Conservation (phyloP, 2,113 vertebrate species). For the Podarcis muralis region DNA sequence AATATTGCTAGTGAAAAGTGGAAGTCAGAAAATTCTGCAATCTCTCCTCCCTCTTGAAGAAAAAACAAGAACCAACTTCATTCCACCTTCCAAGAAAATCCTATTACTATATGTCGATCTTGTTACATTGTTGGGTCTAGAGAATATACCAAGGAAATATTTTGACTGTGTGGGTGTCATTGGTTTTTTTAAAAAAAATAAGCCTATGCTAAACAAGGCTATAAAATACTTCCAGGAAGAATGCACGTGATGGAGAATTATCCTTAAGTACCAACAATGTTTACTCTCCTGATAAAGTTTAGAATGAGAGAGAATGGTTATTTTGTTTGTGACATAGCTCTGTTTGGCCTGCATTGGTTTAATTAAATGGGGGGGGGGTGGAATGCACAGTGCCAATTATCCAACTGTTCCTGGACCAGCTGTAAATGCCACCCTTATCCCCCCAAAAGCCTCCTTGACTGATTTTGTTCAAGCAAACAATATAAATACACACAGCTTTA, state of each 20-base stretch:
- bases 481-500: background rate
- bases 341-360: background rate
- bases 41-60: background rate
- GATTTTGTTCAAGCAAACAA: background rate
- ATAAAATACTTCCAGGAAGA: background rate
- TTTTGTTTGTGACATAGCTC: background rate
- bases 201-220: background rate
- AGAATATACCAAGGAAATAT: background rate
- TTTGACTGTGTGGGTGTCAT: background rate
- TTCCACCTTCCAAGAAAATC: background rate
- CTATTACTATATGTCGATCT: background rate
- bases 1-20: background rate
- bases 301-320: background rate
- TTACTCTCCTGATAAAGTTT: background rate
- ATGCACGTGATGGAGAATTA: background rate
- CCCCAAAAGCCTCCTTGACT: background rate
- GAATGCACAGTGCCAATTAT: background rate
- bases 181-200: background rate
- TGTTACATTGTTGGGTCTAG: background rate
- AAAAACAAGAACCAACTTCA: background rate
- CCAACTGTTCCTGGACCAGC: constrained; percentile 1
- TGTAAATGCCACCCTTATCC: background rate
- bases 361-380: background rate
- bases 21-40: background rate
- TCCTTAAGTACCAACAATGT: background rate